Base-by-base conservation (phyloP, 2,113 vertebrate genomes). In the Bubo blakistoni region DNA sequence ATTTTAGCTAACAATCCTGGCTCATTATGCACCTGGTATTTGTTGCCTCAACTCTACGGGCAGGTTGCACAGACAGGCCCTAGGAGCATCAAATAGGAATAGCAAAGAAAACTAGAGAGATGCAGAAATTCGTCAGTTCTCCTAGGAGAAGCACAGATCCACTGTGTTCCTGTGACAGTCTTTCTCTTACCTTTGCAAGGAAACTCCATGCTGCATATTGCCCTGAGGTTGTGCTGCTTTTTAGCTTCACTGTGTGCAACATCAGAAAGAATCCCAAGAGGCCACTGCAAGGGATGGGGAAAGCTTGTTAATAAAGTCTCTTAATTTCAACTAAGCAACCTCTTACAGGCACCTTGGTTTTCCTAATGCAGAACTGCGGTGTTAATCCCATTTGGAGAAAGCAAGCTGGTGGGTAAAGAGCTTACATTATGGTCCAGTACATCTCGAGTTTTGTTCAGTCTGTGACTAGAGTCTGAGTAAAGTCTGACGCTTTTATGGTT, bases 251-350 rank as follows among this genome's bases (percentile, higher is more conserved):
- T 26, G 98, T 98, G 25, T 98, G 98, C 94, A 99, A 67, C 96
- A 98, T 98, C 96, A 99, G 95, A 77, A 99, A 88, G 96, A 99
- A 99, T 17, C 99, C 99, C 88, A 99, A 94, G 88, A 99, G 82
- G 52, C 99, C 99, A 93, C 99, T 99, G 97, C 51, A 97, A 97
- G 61, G 59, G 86, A 90, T 92, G 21, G 69, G 67, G 76, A 93
- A 97, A 96, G 32, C 30, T 91, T 49, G 74, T 97, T 95, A 96
- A 86, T 52, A 59, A 73, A 93, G 55, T 74, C 38, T 73, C 49
- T 94, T 38, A 58, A 72, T 70, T 95, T 93, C 81, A 77, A 29
- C 34, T 86, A 76, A 79, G 36, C 46, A n/a, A 66, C 19, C 15
- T 88, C 72, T 88, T 59, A 86, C 51, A 84, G 34, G 30, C 54